These are phyloP conservation scores for Anoura caudifer DNA, from an alignment of 2,113 vertebrate species.

Conservation along the genomic window DNA sequence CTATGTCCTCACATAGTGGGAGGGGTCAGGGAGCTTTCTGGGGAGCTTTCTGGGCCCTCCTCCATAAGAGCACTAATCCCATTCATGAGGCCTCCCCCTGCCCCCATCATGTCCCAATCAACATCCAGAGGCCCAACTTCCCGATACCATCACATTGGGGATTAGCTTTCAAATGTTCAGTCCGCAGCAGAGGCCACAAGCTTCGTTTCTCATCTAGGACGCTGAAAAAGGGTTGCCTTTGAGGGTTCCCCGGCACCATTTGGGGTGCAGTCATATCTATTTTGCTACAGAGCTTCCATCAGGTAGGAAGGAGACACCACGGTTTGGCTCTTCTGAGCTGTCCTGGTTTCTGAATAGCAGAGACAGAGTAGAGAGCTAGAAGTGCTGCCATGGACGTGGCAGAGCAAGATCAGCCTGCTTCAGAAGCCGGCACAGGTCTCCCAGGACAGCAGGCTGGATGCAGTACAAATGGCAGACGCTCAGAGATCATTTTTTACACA, in stretches of 20 bases:
- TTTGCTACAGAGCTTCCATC: background rate
- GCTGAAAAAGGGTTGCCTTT: background rate
- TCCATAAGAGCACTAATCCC: background rate
- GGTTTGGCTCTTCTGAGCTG: background rate
- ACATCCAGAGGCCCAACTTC: background rate
- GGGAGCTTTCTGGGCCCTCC: background rate
- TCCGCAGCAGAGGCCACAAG: background rate
- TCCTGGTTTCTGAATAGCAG: background rate
- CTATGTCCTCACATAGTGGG: background rate
- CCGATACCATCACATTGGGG: background rate
- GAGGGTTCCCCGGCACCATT: background rate
- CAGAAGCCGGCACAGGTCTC: too few relatives aligned
- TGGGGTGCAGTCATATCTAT: background rate
- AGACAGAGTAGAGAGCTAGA: background rate
- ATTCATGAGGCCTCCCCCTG: background rate
- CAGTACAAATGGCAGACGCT: background rate
- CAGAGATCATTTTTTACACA: background rate
- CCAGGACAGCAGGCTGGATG: background rate
- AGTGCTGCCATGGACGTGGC: background rate
- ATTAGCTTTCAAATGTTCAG: background rate
- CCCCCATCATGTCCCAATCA: background rate
- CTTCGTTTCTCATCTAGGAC: background rate
- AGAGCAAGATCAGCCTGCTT: too few relatives aligned
- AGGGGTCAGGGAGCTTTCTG: background rate
- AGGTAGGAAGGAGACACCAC: background rate